Evolutionary conservation across 2,797 vertebrate species (phyloP).

Genomic region (Spea hammondii): DNA sequence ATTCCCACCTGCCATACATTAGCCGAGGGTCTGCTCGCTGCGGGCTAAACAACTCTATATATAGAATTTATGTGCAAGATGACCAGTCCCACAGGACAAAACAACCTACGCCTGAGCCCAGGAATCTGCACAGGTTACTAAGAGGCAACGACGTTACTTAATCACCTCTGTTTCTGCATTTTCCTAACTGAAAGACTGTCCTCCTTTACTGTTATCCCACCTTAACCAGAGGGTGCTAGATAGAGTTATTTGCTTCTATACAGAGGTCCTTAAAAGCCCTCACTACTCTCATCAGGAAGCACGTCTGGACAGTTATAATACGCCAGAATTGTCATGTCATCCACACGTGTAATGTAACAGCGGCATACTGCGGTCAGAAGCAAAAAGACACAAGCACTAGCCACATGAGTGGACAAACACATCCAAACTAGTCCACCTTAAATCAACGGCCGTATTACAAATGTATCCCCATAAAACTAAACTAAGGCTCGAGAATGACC

Average conservation of each 20-base stretch:
- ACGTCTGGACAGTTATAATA: no score
- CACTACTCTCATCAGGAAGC: no score
- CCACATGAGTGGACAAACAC: no score
- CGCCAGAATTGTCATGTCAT: no score
- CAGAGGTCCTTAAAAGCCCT: neutral
- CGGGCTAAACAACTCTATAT: conserved; percentile 50
- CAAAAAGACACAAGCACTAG: no score
- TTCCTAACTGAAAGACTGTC: neutral
- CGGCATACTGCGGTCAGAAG: no score
- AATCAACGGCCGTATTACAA: no score
- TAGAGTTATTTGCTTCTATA: no score
- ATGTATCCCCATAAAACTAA: no score
- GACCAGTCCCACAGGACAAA: conserved; percentile 39
- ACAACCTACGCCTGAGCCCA: conserved; percentile 16
- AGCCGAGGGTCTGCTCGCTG: conserved; percentile 33
- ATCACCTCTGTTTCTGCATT: conserved; percentile 11
- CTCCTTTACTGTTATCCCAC: neutral
- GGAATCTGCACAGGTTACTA: conserved; percentile 49
- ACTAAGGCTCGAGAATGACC: no score
- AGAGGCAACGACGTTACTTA: conserved; percentile 17
- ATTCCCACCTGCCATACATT: conserved; percentile 51
- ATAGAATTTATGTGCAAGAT: conserved; percentile 40
- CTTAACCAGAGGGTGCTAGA: neutral
- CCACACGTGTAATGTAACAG: no score
- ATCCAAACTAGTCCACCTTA: no score